Percentiles rank a stretch among this genome's conserved stretches.
phyloP scores from a whole-genome alignment of 2,113 vertebrate species.

The Rattus rattus region DNA sequence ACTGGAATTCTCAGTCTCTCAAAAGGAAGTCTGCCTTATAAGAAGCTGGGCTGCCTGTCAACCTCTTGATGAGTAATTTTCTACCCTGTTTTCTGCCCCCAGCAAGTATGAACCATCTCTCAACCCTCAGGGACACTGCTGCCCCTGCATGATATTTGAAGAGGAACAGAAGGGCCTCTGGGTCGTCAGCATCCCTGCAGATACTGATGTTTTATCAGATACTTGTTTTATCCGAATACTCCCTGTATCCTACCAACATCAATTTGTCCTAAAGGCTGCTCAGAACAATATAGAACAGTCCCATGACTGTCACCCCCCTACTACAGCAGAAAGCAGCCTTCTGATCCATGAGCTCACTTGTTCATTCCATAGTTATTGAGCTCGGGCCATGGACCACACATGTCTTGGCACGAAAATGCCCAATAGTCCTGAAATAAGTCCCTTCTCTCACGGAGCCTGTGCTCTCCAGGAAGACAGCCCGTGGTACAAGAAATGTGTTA shows the following conservation, averaged over 20 bases:
- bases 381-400: background rate
- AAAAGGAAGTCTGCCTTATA: constrained; percentile 16
- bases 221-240: background rate
- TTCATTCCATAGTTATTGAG: background rate
- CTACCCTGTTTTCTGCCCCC: background rate
- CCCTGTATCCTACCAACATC: background rate
- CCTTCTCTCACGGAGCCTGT: background rate
- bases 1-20: background rate
- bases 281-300: background rate
- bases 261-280: background rate
- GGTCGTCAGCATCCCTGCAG: background rate
- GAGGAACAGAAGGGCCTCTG: background rate
- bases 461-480: background rate
- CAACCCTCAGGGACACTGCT: background rate
- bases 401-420: background rate
- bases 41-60: background rate
- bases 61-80: background rate
- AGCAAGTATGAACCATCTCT: background rate
- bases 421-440: background rate
- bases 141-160: background rate
- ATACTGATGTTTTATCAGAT: background rate
- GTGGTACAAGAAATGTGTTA: background rate
- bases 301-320: no score
- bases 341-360: background rate
- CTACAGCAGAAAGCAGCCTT: background rate